Base-by-base conservation (phyloP, 2,888 invertebrate genomes). In the Acronicta psi region DNA sequence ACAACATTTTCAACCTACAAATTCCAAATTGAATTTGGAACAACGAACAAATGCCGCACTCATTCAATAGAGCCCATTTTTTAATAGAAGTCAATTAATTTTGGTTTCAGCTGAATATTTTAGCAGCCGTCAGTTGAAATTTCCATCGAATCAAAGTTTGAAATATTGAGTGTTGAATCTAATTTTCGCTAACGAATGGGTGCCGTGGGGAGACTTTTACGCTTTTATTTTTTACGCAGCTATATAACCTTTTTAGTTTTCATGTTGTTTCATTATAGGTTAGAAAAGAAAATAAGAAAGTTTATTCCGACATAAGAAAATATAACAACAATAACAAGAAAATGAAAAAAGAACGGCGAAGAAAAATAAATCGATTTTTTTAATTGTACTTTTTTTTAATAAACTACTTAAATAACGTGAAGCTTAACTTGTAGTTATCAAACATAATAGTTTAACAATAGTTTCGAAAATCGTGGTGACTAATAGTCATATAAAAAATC, bases 161-260 rank as follows among this genome's bases (percentile, higher is more conserved):
- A 79, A 83, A 83, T 83, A 83, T 85, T 81, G 79, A 84, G 75
- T 68, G 75, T 71, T 57, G 73, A 84, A 83, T 83, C 64, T 79
- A 80, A 85, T 85, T 85, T 79, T 44, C 55, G 45, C 40, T 76
- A 70, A 74, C 75, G 76, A 76, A 80, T 80, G 76, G 61, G 60
- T 60, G 52, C 62, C 49, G 14, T 38, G 2, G 50, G 46, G 54
- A 52, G 38, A 57, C 45, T 63, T 69, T 57, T 51, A 40, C 37
- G 36, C 23, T 61, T 70, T 68, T 55, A 57, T 67, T 74, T 63
- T n/a, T 61, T 40, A 36, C 43, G n/a, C 40, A 41, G 46, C 66
- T 58, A 45, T 47, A 42, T 50, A 43, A 63, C 40, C 70, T 57
- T 53, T 60, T 65, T 45, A 57, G 31, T 37, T 44, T 54, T 18